Conservation (phyloP, 1,140 invertebrate genomes). For the Antheraea pernyi region DNA sequence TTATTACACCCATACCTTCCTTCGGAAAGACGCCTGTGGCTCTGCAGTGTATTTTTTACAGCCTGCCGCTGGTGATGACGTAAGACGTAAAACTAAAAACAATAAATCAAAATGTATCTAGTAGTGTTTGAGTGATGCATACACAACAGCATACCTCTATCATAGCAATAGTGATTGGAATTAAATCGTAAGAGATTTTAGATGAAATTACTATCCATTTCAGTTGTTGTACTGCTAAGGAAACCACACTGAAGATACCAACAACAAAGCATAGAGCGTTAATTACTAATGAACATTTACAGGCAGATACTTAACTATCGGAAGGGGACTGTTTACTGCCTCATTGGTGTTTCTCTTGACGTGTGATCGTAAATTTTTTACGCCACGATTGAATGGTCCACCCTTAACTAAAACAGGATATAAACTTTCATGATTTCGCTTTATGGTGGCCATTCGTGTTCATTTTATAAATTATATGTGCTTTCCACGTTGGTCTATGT, state of each 20-base stretch:
- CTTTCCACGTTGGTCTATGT: slow-evolving; percentile 13
- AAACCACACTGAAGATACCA: not conserved
- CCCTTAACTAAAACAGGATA: slow-evolving; percentile 73
- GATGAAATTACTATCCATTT: too few species aligned
- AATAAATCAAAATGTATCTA: too few species aligned
- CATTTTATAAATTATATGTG: slow-evolving; percentile 70
- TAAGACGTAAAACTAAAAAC: too few species aligned
- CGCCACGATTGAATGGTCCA: slow-evolving; percentile 69
- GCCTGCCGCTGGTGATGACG: too few species aligned
- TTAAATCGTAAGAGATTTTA: too few species aligned
- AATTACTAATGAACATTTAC: slow-evolving; percentile 69
- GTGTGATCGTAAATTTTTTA: slow-evolving; percentile 76
- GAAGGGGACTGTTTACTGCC: slow-evolving; percentile 66
- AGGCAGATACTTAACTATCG: slow-evolving; percentile 56
- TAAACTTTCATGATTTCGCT: slow-evolving; percentile 73
- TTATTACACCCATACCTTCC: too few species aligned
- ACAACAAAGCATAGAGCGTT: slow-evolving; percentile 38
- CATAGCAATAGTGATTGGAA: too few species aligned
- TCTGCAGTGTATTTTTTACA: too few species aligned
- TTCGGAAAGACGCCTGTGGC: too few species aligned
- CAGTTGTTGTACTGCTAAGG: not conserved
- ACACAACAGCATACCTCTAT: too few species aligned
- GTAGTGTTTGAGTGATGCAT: too few species aligned
- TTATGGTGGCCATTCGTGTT: slow-evolving; percentile 68
- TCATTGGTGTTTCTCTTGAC: slow-evolving; percentile 75